phyloP scores from a whole-genome alignment of 1,140 invertebrate species.

The Bicyclus anynana region DNA sequence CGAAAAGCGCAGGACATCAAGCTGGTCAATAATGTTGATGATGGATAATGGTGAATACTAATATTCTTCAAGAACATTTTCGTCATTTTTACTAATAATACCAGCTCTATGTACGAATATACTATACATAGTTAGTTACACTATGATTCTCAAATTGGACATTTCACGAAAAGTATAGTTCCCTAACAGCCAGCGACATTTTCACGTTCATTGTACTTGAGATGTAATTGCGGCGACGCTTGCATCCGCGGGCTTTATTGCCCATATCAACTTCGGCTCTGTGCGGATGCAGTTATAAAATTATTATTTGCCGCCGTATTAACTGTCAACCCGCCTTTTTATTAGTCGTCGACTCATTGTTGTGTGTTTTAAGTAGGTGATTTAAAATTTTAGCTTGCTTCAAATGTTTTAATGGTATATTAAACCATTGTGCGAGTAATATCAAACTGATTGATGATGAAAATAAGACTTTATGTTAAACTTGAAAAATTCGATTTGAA shows the following conservation, averaged over 20 bases:
- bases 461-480: not conserved
- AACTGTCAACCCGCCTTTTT: constrained; percentile 37
- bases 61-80: too few relatives aligned
- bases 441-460: not conserved
- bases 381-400: constrained; percentile 9
- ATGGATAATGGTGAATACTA: too few relatives aligned
- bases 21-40: too few relatives aligned
- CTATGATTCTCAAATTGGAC: not conserved
- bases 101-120: too few relatives aligned
- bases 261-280: constrained; percentile 66
- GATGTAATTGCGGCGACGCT: constrained; percentile 59
- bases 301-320: constrained; percentile 45
- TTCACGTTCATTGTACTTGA: constrained; percentile 46
- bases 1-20: too few relatives aligned
- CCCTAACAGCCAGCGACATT: constrained; percentile 35
- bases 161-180: not conserved
- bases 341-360: constrained; percentile 27
- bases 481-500: too few relatives aligned
- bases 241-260: constrained; percentile 62
- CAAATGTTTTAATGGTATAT: not conserved
- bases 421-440: not conserved
- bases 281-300: constrained; percentile 43
- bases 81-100: too few relatives aligned
- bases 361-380: constrained; percentile 26
- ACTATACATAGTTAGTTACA: too few relatives aligned